Evolutionary conservation across 2,797 vertebrate genomes (phyloP).

Genomic region (Lacerta viridis): DNA sequence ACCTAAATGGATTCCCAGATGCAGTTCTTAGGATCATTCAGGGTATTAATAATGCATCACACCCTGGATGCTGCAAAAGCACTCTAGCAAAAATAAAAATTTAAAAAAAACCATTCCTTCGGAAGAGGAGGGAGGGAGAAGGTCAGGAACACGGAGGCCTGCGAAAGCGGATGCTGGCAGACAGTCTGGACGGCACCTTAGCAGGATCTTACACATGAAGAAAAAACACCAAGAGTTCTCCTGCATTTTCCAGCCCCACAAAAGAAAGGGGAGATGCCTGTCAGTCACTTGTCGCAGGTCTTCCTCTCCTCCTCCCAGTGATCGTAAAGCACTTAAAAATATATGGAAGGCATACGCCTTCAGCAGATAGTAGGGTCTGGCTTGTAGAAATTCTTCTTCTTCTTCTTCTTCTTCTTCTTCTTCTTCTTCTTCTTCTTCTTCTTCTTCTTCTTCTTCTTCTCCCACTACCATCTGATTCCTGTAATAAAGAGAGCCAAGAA

Average conservation of each 20-base stretch:
- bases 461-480: too few relatives aligned
- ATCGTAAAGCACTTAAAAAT: background rate
- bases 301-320: background rate
- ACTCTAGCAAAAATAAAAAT: conserved; percentile 20
- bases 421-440: too few relatives aligned
- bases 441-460: too few relatives aligned
- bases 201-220: background rate
- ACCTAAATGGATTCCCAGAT: conserved; percentile 58
- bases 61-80: conserved; percentile 19
- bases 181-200: background rate
- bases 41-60: conserved; percentile 48
- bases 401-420: too few relatives aligned
- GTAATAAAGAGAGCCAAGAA: too few relatives aligned
- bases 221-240: too few relatives aligned
- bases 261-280: background rate
- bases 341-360: background rate
- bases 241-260: background rate
- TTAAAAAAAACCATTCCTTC: background rate
- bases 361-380: too few relatives aligned
- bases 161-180: background rate
- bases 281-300: background rate
- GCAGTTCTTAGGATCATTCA: conserved; percentile 52
- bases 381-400: too few relatives aligned
- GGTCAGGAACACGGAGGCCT: too few relatives aligned
- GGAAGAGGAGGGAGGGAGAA: background rate